Evolutionary conservation across 2,797 vertebrate species (phyloP).

Genomic region (Tragopan temminckii): DNA sequence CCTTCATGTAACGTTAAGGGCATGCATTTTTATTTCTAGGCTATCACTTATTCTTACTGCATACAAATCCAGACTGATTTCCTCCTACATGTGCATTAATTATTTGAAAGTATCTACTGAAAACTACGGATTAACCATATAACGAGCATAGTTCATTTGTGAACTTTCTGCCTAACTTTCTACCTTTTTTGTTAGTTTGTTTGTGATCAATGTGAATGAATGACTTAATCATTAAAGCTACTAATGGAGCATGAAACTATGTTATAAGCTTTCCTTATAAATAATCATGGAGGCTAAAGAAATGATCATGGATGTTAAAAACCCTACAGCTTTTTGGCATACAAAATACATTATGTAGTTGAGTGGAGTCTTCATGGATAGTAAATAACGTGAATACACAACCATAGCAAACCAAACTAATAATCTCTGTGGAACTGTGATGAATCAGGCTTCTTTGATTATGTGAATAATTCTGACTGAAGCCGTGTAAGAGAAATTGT

Average conservation of each 20-base stretch:
- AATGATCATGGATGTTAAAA: not conserved
- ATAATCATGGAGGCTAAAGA: not conserved
- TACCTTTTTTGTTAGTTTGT: not conserved
- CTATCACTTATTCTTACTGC: not conserved
- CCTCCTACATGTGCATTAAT: not conserved
- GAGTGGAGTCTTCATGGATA: not conserved
- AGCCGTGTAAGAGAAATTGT: not conserved
- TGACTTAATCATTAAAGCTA: not conserved
- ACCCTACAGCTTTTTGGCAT: not conserved
- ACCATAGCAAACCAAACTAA: not conserved
- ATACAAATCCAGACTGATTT: not conserved
- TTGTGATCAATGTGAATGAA: not conserved
- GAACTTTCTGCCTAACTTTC: slow-evolving; percentile 2
- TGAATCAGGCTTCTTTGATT: not conserved
- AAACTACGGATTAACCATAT: slow-evolving; percentile 26
- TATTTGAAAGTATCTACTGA: slow-evolving; percentile 2
- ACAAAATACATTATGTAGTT: not conserved
- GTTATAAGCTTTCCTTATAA: not conserved
- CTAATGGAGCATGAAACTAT: not conserved
- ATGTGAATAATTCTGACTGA: not conserved
- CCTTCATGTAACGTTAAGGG: not conserved
- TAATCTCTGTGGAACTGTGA: not conserved
- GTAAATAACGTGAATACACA: not conserved
- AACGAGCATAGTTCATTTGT: not conserved
- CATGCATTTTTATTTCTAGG: not conserved